Base-by-base conservation (phyloP, 1,140 invertebrate genomes). In the Drosophila lacteicornis region DNA sequence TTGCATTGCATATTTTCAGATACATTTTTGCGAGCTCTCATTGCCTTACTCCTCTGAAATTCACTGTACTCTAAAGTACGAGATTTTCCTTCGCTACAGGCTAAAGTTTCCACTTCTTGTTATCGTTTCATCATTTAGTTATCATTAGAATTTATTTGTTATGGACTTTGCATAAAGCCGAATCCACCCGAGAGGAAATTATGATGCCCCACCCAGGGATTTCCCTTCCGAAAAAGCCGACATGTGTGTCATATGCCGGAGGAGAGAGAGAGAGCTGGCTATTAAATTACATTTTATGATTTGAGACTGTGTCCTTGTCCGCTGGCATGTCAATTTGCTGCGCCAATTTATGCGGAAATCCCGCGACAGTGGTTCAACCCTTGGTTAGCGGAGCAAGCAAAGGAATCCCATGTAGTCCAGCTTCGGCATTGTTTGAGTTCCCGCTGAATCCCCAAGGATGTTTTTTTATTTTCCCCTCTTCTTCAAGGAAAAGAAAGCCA, bases 201-300 rank as follows among this genome's bases (percentile, higher is more conserved):
- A 66, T 69, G 75, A 51, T 47, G 59, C 69, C 50, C 38, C 17
- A 17, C 36, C 51, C 40, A 17, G 75, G 60, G 69, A 68, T 75
- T 62, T 55, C 17, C 19, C 53, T 27, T 27, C 17, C 5, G 11
- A 30, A 33, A 43, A 76, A 56, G 55, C 19, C 49, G 55, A 69
- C 74, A 79, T 73, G 57, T 73, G 56, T 77, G 71, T 68, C 65
- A 55, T 50, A 25, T 46, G 45, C 30, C 50, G 25, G 30, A 38
- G 53, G 19, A 40, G 2, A 25, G 13, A 25, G 13, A 22, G 17
- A 25, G 36, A 15, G 22, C 27, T 38, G 61, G 51, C 68, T 71
- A 90, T 90, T 77, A 77, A 85, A 79, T 90, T 90, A 77, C 81
- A 51, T 79, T 88, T 88, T 85, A 84, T 79, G 80, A 80, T 87